Conservation (phyloP, 2,113 vertebrate species). For the Pterocles gutturalis region DNA sequence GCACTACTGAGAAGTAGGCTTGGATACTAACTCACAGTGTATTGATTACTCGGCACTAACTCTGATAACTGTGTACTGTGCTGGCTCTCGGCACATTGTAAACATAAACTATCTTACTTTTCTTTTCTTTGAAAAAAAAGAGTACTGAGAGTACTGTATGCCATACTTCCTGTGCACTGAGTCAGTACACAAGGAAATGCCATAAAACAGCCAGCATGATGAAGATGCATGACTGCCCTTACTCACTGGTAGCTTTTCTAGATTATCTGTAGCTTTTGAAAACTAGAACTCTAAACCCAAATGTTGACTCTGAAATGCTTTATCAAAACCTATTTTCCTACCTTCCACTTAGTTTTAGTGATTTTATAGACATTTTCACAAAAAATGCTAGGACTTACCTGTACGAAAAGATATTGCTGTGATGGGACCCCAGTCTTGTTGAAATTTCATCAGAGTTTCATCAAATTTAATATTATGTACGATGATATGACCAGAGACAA, state of each 20-base stretch:
- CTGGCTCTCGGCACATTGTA: neutral
- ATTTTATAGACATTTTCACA: neutral
- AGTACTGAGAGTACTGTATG: neutral
- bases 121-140: neutral
- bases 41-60: neutral
- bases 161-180: neutral
- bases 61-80: neutral
- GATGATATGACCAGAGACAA: conserved; percentile 87
- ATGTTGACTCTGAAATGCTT: neutral
- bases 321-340: neutral
- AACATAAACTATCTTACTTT: neutral
- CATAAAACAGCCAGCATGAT: neutral
- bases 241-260: neutral
- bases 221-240: neutral
- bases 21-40: neutral
- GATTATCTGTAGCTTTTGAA: neutral
- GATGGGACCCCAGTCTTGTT: conserved; percentile 96
- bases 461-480: conserved; percentile 95
- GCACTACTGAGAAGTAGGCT: neutral
- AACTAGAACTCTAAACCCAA: neutral
- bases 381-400: conserved; percentile 76
- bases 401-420: conserved; percentile 93
- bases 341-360: neutral
- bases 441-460: conserved; percentile 94
- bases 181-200: neutral